Base-by-base conservation (phyloP, 1,140 invertebrate species). In the Ceratitis capitata region DNA sequence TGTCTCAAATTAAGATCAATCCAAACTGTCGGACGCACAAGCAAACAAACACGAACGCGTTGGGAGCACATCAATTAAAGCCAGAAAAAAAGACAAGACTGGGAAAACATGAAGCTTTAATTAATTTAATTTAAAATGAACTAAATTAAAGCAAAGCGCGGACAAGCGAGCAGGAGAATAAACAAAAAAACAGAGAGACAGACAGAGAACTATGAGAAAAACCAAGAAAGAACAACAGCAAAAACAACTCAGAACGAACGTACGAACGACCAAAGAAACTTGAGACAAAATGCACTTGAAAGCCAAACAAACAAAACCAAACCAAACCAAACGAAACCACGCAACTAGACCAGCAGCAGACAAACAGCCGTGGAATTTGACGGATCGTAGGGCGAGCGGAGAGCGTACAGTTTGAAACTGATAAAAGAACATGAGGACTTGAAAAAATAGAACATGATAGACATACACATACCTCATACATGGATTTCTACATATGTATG, bases 101-200 rank as follows among this genome's bases (percentile, higher is more conserved):
- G 39, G 26, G n/a, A 78, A 78, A 42, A 47, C 42, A 78, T 26
- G 39, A 78, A 45, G 35, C 39, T 78, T 78, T 78, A 78, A 78
- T 78, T 78, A 26, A 78, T 78, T 78, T 78, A 78, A 78, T 78
- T 78, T 78, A 78, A 78, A 78, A 45, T 78, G 69, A 23, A 45
- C 69, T 78, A 47, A 78, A 78, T 78, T 78, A 78, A 78, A 78
- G 69, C 69, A 78, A 78, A 78, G 69, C 23, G 10, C 39, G 3
- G 32, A 12, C 69, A 45, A 23, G 69, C 69, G 7, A 10, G 14
- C 69, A 78, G n/a, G n/a, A 49, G 26, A 39, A 35, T 42, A 6
- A 23, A 35, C 39, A 45, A 1, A 74, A 16, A 10, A 23, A 74
- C 39, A 10, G 16, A 16, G 16, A 7, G 1, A 26, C 19, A 45